phyloP scores from a whole-genome alignment of 1,140 invertebrate genomes.

The Drosophila fuyamai region DNA sequence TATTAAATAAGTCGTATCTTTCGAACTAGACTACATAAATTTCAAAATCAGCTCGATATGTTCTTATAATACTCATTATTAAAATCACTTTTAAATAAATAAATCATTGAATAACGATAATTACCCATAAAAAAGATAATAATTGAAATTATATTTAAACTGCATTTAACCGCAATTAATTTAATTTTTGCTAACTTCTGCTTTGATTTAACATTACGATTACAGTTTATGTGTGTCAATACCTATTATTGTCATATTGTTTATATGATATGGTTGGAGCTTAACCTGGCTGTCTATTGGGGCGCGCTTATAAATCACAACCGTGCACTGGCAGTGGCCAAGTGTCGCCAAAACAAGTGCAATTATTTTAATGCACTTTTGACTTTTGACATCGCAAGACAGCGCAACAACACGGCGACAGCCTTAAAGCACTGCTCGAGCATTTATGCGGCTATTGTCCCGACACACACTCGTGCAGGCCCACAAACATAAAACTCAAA shows the following conservation, averaged over 20 bases:
- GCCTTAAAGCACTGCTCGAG: slow-evolving; percentile 64
- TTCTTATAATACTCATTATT: neutral
- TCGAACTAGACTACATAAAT: too few relatives aligned
- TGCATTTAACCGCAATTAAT: neutral
- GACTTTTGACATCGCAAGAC: slow-evolving; percentile 80
- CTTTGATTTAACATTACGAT: too few relatives aligned
- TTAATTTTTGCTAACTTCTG: too few relatives aligned
- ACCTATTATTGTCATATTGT: neutral
- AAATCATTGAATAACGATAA: too few relatives aligned
- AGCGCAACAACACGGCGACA: slow-evolving; percentile 26
- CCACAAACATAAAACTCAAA: neutral
- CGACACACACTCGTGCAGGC: slow-evolving; percentile 13
- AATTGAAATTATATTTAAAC: too few relatives aligned
- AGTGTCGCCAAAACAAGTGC: slow-evolving; percentile 70
- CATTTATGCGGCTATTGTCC: slow-evolving; percentile 74
- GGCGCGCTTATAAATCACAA: slow-evolving; percentile 48
- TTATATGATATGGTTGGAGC: neutral
- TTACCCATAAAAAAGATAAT: too few relatives aligned
- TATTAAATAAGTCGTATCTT: too few relatives aligned
- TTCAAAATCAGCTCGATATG: too few relatives aligned
- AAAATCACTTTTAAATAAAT: neutral
- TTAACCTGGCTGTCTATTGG: slow-evolving; percentile 12
- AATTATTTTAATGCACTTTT: slow-evolving; percentile 85
- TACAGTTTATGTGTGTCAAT: neutral
- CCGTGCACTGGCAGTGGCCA: slow-evolving; percentile 37